These are phyloP conservation scores for Rhinatrema bivittatum DNA, from an alignment of 2,797 vertebrate species.

Conservation along the genomic window DNA sequence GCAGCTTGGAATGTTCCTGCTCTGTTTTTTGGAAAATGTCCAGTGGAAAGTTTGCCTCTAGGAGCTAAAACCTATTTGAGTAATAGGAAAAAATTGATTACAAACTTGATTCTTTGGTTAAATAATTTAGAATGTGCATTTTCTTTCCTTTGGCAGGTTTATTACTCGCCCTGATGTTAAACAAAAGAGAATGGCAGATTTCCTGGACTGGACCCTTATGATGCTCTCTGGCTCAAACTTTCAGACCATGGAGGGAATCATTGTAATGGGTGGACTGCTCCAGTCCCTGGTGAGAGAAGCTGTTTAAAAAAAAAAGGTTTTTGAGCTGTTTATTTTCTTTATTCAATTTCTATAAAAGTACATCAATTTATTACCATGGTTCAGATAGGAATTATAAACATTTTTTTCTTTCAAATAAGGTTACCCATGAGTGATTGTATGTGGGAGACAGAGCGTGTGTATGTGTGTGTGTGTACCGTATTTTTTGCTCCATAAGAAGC, in stretches of 20 bases:
- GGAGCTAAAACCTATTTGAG: slow-evolving; percentile 2
- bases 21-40: neutral
- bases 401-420: too few relatives aligned
- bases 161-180: slow-evolving; percentile 88
- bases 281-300: slow-evolving; percentile 79
- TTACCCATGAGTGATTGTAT: too few relatives aligned
- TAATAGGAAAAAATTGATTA: slow-evolving; percentile 1
- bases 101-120: neutral
- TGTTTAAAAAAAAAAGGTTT: neutral
- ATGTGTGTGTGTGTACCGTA: too few relatives aligned
- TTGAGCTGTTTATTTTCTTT: too few relatives aligned
- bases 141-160: slow-evolving; percentile 59
- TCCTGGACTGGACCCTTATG: slow-evolving; percentile 85
- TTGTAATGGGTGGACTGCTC: slow-evolving; percentile 76
- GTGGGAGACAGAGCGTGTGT: too few relatives aligned
- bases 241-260: slow-evolving; percentile 62
- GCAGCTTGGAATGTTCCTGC: slow-evolving; percentile 1
- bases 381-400: too few relatives aligned
- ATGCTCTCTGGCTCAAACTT: slow-evolving; percentile 66
- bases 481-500: too few relatives aligned
- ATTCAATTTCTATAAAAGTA: too few relatives aligned
- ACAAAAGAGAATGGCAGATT: slow-evolving; percentile 76
- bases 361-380: too few relatives aligned
- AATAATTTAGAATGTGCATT: too few relatives aligned
- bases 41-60: slow-evolving; percentile 6